A percentile compares a stretch with the other conserved stretches of the same genome.
Evolutionary conservation across 1,140 invertebrate genomes (phyloP).

Genomic region (Heliconius hermathena): DNA sequence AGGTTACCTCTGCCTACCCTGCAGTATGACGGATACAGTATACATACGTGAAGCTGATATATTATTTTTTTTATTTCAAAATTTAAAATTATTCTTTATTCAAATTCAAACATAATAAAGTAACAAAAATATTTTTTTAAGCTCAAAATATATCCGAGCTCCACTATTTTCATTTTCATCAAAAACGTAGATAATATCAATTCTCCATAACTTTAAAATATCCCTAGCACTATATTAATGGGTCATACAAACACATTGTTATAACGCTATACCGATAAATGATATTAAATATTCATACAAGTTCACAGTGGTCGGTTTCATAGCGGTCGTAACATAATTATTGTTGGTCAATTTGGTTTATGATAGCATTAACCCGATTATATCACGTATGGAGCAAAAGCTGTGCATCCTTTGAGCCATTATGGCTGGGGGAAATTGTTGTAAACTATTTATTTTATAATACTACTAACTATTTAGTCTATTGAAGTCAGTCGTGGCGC

Average conservation of each 20-base stretch:
- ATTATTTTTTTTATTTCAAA: no score
- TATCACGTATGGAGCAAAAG: slow-evolving; percentile 16
- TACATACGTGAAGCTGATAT: no score
- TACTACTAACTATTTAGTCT: no score
- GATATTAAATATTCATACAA: slow-evolving; percentile 30
- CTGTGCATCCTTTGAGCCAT: slow-evolving; percentile 18
- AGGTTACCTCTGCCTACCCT: no score
- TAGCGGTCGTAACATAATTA: slow-evolving; percentile 27
- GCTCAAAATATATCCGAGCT: no score
- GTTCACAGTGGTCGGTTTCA: slow-evolving; percentile 15
- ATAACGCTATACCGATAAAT: slow-evolving; percentile 11
- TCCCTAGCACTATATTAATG: background rate
- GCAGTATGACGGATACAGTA: no score
- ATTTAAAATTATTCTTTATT: no score
- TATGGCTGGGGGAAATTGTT: background rate
- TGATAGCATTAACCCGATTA: slow-evolving; percentile 24
- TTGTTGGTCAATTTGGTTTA: slow-evolving; percentile 28
- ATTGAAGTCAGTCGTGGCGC: no score
- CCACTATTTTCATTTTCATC: no score
- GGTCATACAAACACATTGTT: background rate
- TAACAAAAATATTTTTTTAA: no score
- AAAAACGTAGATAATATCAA: no score
- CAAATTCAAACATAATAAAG: no score
- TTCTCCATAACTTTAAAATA: background rate
- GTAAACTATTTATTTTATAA: slow-evolving; percentile 5